Base-by-base conservation (phyloP, 2,888 invertebrate species). In the Yponomeuta cagnagella region DNA sequence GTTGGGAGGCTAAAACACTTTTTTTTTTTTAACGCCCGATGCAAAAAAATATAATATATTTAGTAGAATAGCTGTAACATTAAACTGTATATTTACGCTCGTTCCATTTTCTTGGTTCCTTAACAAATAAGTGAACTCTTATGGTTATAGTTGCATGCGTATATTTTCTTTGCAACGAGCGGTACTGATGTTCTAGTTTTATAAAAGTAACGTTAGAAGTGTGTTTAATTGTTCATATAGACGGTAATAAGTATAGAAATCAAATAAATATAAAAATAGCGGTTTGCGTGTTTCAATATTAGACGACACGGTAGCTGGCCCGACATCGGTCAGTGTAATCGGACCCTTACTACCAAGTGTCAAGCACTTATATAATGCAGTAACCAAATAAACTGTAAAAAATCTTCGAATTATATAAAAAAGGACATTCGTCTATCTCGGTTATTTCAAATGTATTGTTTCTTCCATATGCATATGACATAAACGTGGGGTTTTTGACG, bases 81-180 rank as follows among this genome's bases (percentile, higher is more conserved):
- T 71, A 72, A 74, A 70, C 74, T 74, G 76, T 75, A 76, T 58
- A 81, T 79, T 81, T 82, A 79, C 77, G 83, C 82, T 83, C 82
- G 85, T 84, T 80, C 79, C 77, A 79, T 79, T 78, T 71, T 77
- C 48, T 72, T 72, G 5, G 52, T 58, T 58, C 15, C 68, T 72
- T 71, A 43, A 43, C 43, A 43, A 43, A 8, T 43, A 43, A 43
- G 3, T 5, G 43, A 43, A 8, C 9, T 6, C 43, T 5, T 43
- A 43, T 43, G 43, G 43, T 75, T 71, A 23, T 23, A 64, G 70
- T 67, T 74, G 70, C 68, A 70, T 73, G 73, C 73, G 73, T 73
- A 72, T 73, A 73, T 72, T 72, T 72, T 73, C 76, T 70, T 77
- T 76, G 77, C 78, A 77, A 79, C 83, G 84, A 83, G 84, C 82